Evolutionary conservation across 2,888 invertebrate species (phyloP), one percentile per base, ranked within the genome.

Genomic region (Cinara cedri): DNA sequence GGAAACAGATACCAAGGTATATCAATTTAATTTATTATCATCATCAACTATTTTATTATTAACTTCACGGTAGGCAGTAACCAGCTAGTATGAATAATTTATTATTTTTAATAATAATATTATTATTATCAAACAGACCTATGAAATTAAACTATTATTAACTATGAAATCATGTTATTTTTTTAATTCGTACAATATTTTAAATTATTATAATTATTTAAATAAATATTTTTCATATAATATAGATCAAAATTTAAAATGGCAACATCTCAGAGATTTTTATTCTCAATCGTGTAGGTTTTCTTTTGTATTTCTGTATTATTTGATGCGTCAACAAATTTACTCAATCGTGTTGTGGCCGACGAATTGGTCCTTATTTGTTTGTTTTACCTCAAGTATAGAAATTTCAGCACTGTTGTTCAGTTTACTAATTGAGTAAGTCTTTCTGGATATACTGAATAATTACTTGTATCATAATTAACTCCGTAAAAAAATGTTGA

Each of bases 41-140:
- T n/a, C n/a, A n/a, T n/a, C n/a, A n/a, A n/a, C n/a, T 21, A 55
- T 55, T 55, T 55, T 55, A 55, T 10, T 55, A 54, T 55, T 11
- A 19, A 19, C 54, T 21, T 21, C 10, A 51, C 16, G 51, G n/a
- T 51, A 16, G 4, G 8, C 51, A 51, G 4, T 55, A 55, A 55
- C 54, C 19, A 55, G 19, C n/a, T 14, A 51, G 16, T 16, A 4
- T 51, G 51, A 51, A 51, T 51, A n/a, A 16, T 51, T 51, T 51
- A 51, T 51, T 51, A n/a, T n/a, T n/a, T n/a, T n/a, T n/a, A n/a
- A n/a, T n/a, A n/a, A n/a, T n/a, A n/a, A n/a, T n/a, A n/a, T n/a
- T n/a, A 11, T 21, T 11, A 19, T n/a, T 54, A 21, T 55, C 11
- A 55, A 55, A 21, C 1, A 55, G 16, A 8, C 21, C n/a, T n/a